Percentiles rank a stretch among this genome's conserved stretches.
Evolutionary conservation across 2,113 vertebrate genomes (phyloP).

Genomic region (Aptenodytes forsteri): DNA sequence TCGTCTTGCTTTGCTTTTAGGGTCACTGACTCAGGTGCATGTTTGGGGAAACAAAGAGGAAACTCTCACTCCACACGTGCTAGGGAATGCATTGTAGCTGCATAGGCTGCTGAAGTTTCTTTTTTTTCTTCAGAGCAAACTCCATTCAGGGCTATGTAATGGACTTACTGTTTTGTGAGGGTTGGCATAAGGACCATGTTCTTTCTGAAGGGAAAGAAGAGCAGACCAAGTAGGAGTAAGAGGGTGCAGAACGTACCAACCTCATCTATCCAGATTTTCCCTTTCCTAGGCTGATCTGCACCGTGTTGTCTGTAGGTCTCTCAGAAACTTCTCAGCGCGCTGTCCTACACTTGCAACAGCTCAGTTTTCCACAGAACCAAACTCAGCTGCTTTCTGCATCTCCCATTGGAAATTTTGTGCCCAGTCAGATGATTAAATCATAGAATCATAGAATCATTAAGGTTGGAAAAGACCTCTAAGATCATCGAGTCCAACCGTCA

Average conservation of each 20-base stretch:
- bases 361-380: background rate
- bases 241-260: accelerated
- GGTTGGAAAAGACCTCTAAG: no score
- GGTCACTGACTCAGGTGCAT: background rate
- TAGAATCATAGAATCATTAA: no score
- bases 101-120: background rate
- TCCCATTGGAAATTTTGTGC: background rate
- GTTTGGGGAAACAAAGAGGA: background rate
- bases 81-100: background rate
- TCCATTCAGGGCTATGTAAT: background rate
- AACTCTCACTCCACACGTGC: background rate
- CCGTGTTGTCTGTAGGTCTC: accelerated
- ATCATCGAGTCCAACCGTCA: no score
- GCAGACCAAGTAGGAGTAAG: background rate
- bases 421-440: background rate
- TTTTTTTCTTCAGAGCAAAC: background rate
- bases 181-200: background rate
- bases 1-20: background rate
- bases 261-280: background rate
- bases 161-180: background rate
- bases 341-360: background rate
- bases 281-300: background rate
- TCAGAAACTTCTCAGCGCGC: background rate
- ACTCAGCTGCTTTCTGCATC: background rate
- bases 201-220: background rate